phyloP scores from a whole-genome alignment of 2,797 vertebrate species.

The Pangasius sanitwongsei region DNA sequence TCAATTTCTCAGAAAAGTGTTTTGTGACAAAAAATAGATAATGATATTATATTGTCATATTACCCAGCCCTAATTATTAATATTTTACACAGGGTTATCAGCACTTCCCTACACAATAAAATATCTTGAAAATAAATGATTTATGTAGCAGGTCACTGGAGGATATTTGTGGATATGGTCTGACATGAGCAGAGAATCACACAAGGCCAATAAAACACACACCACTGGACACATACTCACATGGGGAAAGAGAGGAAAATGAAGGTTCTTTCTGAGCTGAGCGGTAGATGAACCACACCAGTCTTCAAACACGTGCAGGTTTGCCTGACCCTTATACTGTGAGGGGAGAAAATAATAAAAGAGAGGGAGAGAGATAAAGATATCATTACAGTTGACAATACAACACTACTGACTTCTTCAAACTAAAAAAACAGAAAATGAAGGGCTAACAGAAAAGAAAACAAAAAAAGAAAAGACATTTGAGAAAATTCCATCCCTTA shows the following conservation, averaged over 20 bases:
- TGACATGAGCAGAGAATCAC: neutral
- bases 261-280: conserved; percentile 91
- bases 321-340: conserved; percentile 92
- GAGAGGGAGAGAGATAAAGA: neutral
- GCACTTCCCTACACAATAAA: neutral
- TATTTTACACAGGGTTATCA: neutral
- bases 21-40: neutral
- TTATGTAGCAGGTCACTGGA: neutral
- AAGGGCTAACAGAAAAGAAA: neutral
- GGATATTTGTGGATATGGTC: neutral
- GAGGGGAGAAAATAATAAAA: conserved; percentile 12
- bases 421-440: neutral
- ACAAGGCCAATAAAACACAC: neutral
- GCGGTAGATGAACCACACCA: conserved; percentile 92
- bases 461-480: neutral
- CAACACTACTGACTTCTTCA: neutral
- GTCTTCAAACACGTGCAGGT: conserved; percentile 97
- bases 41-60: neutral
- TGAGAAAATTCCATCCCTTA: neutral
- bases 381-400: neutral
- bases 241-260: conserved; percentile 94
- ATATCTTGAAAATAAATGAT: neutral
- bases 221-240: conserved; percentile 76
- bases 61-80: neutral
- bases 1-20: neutral